Evolutionary conservation across 2,888 invertebrate species (phyloP), one percentile per base, ranked within the genome.

Genomic region (Clusia tigrina): DNA sequence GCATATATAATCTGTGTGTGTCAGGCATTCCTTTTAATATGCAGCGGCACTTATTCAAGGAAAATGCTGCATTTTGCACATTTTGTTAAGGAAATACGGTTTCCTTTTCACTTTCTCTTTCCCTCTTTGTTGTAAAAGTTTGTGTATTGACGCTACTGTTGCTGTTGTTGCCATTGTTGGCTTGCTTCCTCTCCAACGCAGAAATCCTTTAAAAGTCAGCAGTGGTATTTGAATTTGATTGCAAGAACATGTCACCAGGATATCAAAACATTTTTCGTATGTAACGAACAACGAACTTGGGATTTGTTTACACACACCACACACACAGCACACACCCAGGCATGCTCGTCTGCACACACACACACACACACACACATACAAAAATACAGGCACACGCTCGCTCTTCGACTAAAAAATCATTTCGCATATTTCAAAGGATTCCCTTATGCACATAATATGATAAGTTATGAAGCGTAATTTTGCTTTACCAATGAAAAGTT

Each of bases 401-500:
- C 32, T 42, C 15, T 10, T n/a, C n/a, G n/a, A 15, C 6, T 48
- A 22, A 48, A 20, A 48, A 48, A 48, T 48, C 18, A 48, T 48
- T 48, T 18, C 48, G 15, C 24, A 37, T 55, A 55, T 55, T 55
- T 55, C 55, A 55, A 55, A 55, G 55, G 55, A 55, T 55, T 55
- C 24, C 22, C 20, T 48, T 2, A 22, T 26, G 58, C 38, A 52
- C 52, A 64, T 58, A 61, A 62, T 64, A 46, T 61, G 58, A 64
- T 64, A 58, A 64, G 58, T 61, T 64, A 64, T 61, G 58, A 42
- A 58, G 56, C 53, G 61, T 64, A 64, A 62, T 61, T 64, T 61
- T 58, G 51, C 55, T 64, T 58, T 58, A 48, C 59, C 56, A 56
- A 55, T 55, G 46, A 46, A 53, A 64, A 56, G 42, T 67, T 65